These are phyloP conservation scores for Chaenocephalus aceratus DNA, from an alignment of 2,113 vertebrate species.

Conservation along the genomic window DNA sequence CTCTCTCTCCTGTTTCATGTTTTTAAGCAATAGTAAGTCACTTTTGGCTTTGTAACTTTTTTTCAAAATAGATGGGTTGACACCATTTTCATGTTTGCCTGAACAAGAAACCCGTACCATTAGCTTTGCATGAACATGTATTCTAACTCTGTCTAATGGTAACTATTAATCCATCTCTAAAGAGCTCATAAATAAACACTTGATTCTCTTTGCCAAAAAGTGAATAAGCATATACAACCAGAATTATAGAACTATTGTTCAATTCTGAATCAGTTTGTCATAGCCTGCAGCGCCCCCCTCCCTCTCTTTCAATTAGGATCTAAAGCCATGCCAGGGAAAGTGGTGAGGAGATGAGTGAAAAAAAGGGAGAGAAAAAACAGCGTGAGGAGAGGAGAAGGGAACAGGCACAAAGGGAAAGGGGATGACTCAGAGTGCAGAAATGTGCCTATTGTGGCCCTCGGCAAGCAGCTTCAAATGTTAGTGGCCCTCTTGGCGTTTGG, in stretches of 20 bases:
- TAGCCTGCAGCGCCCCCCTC: background rate
- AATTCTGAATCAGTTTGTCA: conserved; percentile 20
- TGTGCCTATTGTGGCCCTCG: conserved; percentile 61
- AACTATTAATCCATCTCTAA: too few relatives aligned
- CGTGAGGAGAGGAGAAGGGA: conserved; percentile 27
- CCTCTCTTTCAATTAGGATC: conserved; percentile 26
- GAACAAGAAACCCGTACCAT: background rate
- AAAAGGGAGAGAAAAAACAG: conserved; percentile 7
- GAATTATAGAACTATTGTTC: background rate
- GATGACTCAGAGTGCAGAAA: conserved; percentile 73
- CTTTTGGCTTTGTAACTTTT: background rate
- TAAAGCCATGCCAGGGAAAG: conserved; percentile 2
- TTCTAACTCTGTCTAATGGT: background rate
- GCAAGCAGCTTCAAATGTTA: conserved; percentile 45
- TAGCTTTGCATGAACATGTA: background rate
- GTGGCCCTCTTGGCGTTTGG: conserved; percentile 33
- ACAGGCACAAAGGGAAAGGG: conserved; percentile 27
- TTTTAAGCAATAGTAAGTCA: background rate
- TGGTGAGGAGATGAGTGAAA: background rate
- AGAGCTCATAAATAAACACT: background rate
- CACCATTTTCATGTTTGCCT: background rate
- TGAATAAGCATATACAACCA: background rate
- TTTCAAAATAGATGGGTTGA: background rate
- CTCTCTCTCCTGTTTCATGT: too few relatives aligned
- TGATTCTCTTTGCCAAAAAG: background rate